Evolutionary conservation across 2,888 invertebrate genomes (phyloP), one percentile per base, ranked within the genome.

Genomic region (Hypena proboscidalis): DNA sequence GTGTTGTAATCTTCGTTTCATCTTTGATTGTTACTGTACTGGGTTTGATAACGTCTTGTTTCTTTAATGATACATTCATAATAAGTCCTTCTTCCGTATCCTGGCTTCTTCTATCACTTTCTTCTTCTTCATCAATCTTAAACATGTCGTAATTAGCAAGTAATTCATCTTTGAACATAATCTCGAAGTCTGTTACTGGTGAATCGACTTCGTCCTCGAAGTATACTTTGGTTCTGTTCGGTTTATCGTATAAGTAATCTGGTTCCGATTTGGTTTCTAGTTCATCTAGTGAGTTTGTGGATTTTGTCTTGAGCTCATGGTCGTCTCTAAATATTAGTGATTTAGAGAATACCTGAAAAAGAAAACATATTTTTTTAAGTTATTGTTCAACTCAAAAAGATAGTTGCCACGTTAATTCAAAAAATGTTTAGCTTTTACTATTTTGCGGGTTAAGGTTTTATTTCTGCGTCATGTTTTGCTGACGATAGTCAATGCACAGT

Each of bases 151-250:
- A 74, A 22, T 76, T 79, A 1, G 80, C 71, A 1, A 83, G 47
- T 0, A 91, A 74, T 69, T 91, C 91, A 49, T 91, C 91, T 74
- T 91, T 90, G 67, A 91, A 91, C 91, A 91, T 91, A 1, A 91
- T 91, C 73, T 91, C 91, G 35, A 91, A 91, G 68, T 91, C 91
- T 1, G 91, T 90, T 1, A 91, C 85, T 0, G 89, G 90, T 0
- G 89, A 88, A 36, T 91, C 83, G 0, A 90, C 83, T 70, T 91
- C 90, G 20, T 91, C 91, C 70, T 90, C 90, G 50, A 91, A 91
- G 56, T 91, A 89, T 0, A 91, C 91, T 59, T 90, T 90, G 10
- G 89, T 89, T 48, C 91, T 71, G 42, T 87, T 90, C 0, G 90
- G 89, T 58, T 77, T 83, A 25, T 85, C 88, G 1, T 79, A 80